phyloP scores from a whole-genome alignment of 2,113 vertebrate genomes.

The Pygoscelis antarcticus region DNA sequence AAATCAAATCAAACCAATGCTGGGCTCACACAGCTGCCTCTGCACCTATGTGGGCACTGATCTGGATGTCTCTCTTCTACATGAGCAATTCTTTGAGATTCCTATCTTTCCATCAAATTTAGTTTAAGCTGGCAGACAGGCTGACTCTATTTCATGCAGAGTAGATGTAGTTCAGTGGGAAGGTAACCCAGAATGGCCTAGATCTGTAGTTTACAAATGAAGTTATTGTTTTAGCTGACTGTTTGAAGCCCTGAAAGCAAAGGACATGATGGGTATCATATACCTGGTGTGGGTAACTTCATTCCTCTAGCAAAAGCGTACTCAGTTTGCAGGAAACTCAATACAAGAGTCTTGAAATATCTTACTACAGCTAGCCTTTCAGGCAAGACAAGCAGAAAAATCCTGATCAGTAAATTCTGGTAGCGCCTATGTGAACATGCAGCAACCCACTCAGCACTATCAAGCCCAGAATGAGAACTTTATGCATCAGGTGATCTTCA shows the following conservation, averaged over 20 bases:
- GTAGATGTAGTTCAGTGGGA: background rate
- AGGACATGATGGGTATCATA: background rate
- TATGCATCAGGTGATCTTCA: background rate
- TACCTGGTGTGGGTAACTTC: background rate
- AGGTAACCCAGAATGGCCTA: background rate
- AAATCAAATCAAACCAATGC: background rate
- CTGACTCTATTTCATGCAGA: background rate
- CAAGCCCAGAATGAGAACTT: background rate
- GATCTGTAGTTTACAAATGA: background rate
- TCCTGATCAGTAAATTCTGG: background rate
- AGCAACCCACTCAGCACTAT: background rate
- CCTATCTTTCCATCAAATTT: background rate
- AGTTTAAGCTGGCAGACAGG: background rate
- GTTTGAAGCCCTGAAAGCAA: background rate
- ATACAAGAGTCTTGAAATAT: background rate
- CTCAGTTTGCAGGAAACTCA: background rate
- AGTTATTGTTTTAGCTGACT: background rate
- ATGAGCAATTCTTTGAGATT: background rate
- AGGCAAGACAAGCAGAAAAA: background rate
- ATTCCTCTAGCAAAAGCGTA: background rate
- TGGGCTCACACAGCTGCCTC: background rate
- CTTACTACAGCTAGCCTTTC: background rate
- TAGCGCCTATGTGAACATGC: background rate
- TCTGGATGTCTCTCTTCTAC: background rate
- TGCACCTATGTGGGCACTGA: background rate